These are phyloP conservation scores for Drosophila fulvimacula DNA, from an alignment of 2,888 invertebrate genomes.

Conservation along the genomic window DNA sequence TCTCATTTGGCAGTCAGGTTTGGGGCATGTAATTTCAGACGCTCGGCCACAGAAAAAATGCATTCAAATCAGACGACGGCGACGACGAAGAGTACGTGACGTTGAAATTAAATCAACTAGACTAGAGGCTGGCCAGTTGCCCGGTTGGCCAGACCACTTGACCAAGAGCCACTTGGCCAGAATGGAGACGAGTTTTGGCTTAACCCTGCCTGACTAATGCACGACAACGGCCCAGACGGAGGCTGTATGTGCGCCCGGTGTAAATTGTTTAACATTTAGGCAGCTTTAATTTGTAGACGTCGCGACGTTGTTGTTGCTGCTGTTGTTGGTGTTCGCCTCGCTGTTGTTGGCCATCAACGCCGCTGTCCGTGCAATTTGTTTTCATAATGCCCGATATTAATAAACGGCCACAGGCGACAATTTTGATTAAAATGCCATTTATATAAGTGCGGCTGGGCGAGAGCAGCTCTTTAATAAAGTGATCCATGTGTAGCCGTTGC, in stretches of 20 bases:
- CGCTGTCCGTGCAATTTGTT: slow-evolving; percentile 70
- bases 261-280: slow-evolving; percentile 80
- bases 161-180: slow-evolving; percentile 48
- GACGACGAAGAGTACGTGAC: slow-evolving; percentile 67
- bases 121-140: slow-evolving; percentile 59
- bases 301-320: slow-evolving; percentile 3
- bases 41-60: slow-evolving; percentile 50
- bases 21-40: slow-evolving; percentile 74
- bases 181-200: slow-evolving; percentile 58
- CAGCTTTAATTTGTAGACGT: slow-evolving; percentile 68
- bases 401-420: slow-evolving; percentile 71
- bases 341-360: slow-evolving; percentile 59
- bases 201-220: slow-evolving; percentile 68
- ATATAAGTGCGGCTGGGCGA: slow-evolving; percentile 24
- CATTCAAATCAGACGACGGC: slow-evolving; percentile 64
- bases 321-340: slow-evolving; percentile 7
- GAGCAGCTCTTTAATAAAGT: slow-evolving; percentile 57
- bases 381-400: slow-evolving; percentile 73
- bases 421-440: slow-evolving; percentile 80
- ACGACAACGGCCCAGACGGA: slow-evolving; percentile 21
- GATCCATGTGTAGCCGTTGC: slow-evolving; percentile 37
- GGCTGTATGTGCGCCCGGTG: slow-evolving; percentile 53
- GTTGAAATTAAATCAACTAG: slow-evolving; percentile 82
- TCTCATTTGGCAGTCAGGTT: slow-evolving; percentile 41
- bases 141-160: slow-evolving; percentile 64